Base-by-base conservation (phyloP, 2,113 vertebrate species). In the Nycticorax nycticorax region DNA sequence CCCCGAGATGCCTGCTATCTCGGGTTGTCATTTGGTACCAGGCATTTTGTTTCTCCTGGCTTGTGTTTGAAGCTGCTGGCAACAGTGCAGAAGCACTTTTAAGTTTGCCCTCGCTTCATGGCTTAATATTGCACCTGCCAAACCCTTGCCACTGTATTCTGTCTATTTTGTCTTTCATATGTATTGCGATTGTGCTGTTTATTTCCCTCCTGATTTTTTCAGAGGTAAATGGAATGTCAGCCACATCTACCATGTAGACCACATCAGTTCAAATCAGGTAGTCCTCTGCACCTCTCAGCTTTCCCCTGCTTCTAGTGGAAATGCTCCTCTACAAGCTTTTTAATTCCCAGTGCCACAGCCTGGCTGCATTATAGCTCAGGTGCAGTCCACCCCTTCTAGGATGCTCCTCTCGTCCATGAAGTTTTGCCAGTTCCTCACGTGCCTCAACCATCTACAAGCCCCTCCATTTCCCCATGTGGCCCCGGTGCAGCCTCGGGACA, bases 401-500 rank as follows among this genome's bases (percentile, higher is more conserved):
- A 27, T 77, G 48, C 23, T 69, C 7, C 33, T 56, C 48, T 64
- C 10, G 2, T 27, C 39, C n/a, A 37, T 13, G 10, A 74, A 50
- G 55, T 63, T 55, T 57, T 20, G 1, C 21, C n/a, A 48, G 35
- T 20, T 86, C 47, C 15, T 75, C 8, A 33, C n/a, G 8, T 6
- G 27, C 30, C 23, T 80, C 52, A 89, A 4, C 12, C 35, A 69
- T 9, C 45, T 37, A 24, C 33, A 69, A 66, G 37, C 12, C 10
- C 23, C 14, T 62, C 11, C n/a, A 22, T 56, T 56, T 77, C 48
- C 12, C 28, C 26, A 33, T 0, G 0, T 4, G 17, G 30, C 20
- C 68, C 41, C 1, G 1, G 24, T 68, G 59, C 68, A 50, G 43
- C 43, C 60, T 6, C 0, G 0, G 43, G 33, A 53, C 19, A 53